Percentiles rank a stretch among this genome's conserved stretches.
Evolutionary conservation across 2,113 vertebrate genomes (phyloP).

Genomic region (Tringa solitaria): DNA sequence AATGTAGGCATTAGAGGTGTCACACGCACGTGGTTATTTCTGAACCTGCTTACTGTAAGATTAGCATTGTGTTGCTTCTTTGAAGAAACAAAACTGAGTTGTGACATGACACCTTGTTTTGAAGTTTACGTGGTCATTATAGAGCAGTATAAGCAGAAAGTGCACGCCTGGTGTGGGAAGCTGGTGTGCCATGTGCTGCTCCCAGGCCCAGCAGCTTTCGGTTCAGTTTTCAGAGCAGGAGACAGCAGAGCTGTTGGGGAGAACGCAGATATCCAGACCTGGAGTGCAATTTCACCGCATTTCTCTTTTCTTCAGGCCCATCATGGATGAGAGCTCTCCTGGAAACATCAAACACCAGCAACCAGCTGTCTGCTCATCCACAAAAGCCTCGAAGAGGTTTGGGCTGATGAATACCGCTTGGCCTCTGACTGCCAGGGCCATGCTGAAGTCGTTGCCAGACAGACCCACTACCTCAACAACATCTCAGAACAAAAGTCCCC

Average conservation of each 20-base stretch:
- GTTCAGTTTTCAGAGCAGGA: neutral
- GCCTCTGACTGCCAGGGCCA: constrained; percentile 65
- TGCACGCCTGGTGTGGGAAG: neutral
- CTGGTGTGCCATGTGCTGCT: neutral
- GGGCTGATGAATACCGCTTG: constrained; percentile 1
- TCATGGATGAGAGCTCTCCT: neutral
- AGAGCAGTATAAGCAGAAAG: neutral
- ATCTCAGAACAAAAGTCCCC: constrained; percentile 32
- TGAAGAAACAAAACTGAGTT: neutral
- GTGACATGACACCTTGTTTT: neutral
- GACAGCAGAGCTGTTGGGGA: neutral
- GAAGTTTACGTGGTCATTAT: neutral
- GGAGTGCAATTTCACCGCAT: neutral
- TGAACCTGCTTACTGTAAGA: neutral
- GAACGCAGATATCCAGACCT: neutral
- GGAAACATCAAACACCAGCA: constrained; percentile 21
- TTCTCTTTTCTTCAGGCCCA: constrained; percentile 60
- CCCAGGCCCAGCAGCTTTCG: neutral
- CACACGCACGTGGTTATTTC: neutral
- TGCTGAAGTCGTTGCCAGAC: constrained; percentile 68
- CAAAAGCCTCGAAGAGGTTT: neutral
- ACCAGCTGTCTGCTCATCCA: constrained; percentile 27
- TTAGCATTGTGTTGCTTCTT: neutral
- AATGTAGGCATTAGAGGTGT: neutral
- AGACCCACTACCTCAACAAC: constrained; percentile 38